phyloP scores from a whole-genome alignment of 2,113 vertebrate species.

The Nibea albiflora region DNA sequence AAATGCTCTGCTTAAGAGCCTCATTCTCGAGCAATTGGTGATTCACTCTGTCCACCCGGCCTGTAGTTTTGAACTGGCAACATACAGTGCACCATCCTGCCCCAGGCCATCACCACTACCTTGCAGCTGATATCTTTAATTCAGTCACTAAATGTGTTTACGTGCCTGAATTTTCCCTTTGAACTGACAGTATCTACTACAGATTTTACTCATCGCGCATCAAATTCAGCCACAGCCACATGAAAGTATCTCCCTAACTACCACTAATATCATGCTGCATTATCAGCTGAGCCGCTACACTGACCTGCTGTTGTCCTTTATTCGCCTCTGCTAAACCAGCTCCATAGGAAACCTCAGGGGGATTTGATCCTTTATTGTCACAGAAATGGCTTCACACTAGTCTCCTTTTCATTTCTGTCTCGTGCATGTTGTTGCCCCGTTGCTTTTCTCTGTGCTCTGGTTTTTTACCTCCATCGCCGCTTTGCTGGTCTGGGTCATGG shows the following conservation, averaged over 20 bases:
- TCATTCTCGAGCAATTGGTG: neutral
- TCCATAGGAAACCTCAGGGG: conserved; percentile 40
- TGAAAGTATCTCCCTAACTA: neutral
- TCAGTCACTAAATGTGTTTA: neutral
- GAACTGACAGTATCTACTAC: neutral
- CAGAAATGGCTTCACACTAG: conserved; percentile 61
- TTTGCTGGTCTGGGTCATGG: conserved; percentile 70
- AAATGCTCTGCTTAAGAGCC: conserved; percentile 4
- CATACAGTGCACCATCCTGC: neutral
- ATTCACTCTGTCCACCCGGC: conserved; percentile 16
- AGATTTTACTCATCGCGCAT: neutral
- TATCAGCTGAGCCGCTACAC: neutral
- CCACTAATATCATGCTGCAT: neutral
- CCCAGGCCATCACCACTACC: neutral
- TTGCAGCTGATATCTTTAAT: neutral
- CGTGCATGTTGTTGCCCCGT: conserved; percentile 56
- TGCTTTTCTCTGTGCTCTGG: conserved; percentile 56
- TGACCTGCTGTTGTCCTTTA: conserved; percentile 41
- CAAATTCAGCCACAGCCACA: neutral
- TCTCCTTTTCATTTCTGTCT: conserved; percentile 56
- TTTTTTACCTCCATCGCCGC: conserved; percentile 59
- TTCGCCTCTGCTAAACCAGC: conserved; percentile 33
- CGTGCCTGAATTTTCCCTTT: neutral
- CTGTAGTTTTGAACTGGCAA: conserved; percentile 10
- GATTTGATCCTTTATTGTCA: conserved; percentile 56